phyloP scores from a whole-genome alignment of 1,140 invertebrate genomes.

The Oscheius sp. region DNA sequence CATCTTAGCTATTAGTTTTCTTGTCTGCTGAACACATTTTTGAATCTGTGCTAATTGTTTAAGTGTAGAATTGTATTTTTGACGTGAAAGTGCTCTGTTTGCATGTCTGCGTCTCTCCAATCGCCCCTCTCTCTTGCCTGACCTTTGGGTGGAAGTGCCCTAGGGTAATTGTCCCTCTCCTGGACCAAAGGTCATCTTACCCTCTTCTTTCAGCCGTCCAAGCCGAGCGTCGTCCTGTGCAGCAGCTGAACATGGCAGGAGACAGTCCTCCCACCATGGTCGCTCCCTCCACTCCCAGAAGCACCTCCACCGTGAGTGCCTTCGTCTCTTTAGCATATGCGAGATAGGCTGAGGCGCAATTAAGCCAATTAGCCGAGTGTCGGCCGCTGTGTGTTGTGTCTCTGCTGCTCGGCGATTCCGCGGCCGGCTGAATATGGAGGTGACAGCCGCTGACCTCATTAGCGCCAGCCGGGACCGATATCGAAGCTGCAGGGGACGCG shows the following conservation, averaged over 20 bases:
- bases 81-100: no score
- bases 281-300: conserved; percentile 1
- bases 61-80: no score
- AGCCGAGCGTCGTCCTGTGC: conserved; percentile 64
- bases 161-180: conserved; percentile 7
- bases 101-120: no score
- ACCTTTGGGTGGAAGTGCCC: no score
- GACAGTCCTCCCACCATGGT: conserved; percentile 40
- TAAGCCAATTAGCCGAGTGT: not conserved
- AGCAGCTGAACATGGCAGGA: conserved; percentile 55
- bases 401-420: no score
- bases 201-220: conserved; percentile 65
- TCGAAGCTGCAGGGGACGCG: no score
- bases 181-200: not conserved
- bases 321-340: not conserved
- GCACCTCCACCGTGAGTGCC: conserved; percentile 20
- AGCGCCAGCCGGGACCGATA: no score
- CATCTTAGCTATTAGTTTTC: no score
- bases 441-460: not conserved
- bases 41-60: conserved; percentile 5
- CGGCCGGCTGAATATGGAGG: not conserved
- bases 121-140: no score
- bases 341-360: not conserved
- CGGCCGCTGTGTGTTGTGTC: no score
- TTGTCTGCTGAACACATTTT: no score